Conservation (phyloP, 2,797 vertebrate genomes). For the Oreochromis mossambicus region DNA sequence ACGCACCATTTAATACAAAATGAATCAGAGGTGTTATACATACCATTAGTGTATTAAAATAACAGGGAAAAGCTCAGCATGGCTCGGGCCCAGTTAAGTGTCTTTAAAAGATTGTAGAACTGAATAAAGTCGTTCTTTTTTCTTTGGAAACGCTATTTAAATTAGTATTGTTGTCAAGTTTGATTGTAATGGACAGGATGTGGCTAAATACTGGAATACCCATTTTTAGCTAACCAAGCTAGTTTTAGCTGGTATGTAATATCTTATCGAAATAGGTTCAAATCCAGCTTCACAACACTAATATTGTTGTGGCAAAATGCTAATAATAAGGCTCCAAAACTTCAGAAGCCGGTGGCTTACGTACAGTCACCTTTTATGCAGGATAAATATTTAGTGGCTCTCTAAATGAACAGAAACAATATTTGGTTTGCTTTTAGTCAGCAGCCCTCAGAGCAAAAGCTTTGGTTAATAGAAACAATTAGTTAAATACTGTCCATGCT, state of each 20-base stretch:
- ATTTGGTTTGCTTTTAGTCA: not conserved
- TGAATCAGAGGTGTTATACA: accelerated
- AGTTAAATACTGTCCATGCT: not conserved
- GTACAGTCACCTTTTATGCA: not conserved
- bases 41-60: not conserved
- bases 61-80: not conserved
- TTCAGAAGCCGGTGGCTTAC: not conserved
- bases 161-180: not conserved
- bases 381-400: not conserved
- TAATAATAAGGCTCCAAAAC: not conserved
- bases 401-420: not conserved
- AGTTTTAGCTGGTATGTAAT: not conserved
- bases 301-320: accelerated
- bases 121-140: accelerated
- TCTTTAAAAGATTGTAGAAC: not conserved
- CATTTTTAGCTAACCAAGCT: not conserved
- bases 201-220: accelerated
- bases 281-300: not conserved
- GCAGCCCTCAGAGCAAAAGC: accelerated
- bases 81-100: accelerated
- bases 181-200: not conserved
- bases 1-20: not conserved
- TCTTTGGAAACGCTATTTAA: accelerated
- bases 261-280: not conserved
- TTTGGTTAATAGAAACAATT: not conserved